Conservation (phyloP, 2,888 invertebrate species). For the Caenorhabditis wallacei region DNA sequence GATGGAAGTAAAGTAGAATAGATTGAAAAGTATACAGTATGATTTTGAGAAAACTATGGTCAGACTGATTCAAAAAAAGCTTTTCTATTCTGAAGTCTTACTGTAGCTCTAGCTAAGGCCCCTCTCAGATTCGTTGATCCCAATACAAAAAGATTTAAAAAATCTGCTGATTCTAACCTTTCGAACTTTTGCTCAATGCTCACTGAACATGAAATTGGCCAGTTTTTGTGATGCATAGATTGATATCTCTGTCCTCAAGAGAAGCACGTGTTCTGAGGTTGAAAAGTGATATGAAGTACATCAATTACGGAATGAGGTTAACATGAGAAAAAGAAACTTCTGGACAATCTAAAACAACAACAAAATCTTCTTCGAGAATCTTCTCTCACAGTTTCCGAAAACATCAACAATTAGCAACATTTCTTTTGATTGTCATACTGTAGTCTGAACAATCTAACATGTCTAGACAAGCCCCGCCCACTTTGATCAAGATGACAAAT, state of each 20-base stretch:
- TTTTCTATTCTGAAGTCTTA: too few relatives aligned
- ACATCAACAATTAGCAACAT: conserved; percentile 3
- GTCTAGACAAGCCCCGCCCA: background rate
- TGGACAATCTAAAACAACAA: background rate
- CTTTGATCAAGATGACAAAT: background rate
- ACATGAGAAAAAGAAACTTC: background rate
- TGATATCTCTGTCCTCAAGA: conserved; percentile 35
- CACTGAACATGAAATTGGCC: conserved; percentile 23
- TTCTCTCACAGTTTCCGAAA: background rate
- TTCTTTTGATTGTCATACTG: conserved; percentile 3
- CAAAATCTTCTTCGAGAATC: background rate
- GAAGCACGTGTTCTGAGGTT: conserved; percentile 23
- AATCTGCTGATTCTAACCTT: conserved; percentile 1
- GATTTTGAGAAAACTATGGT: too few relatives aligned
- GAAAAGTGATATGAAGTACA: conserved; percentile 1
- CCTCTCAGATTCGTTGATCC: too few relatives aligned
- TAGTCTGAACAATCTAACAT: background rate
- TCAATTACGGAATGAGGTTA: background rate
- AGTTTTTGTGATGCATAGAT: conserved; percentile 30
- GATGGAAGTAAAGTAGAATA: background rate
- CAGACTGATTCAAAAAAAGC: too few relatives aligned
- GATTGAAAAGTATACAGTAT: background rate
- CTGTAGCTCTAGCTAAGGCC: too few relatives aligned
- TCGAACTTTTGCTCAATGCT: conserved; percentile 39
- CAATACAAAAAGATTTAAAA: too few relatives aligned